Evolutionary conservation across 37 sponge, comb jelly and placozoan species (phyloP).

Genomic region (Mnemiopsis leidyi): DNA sequence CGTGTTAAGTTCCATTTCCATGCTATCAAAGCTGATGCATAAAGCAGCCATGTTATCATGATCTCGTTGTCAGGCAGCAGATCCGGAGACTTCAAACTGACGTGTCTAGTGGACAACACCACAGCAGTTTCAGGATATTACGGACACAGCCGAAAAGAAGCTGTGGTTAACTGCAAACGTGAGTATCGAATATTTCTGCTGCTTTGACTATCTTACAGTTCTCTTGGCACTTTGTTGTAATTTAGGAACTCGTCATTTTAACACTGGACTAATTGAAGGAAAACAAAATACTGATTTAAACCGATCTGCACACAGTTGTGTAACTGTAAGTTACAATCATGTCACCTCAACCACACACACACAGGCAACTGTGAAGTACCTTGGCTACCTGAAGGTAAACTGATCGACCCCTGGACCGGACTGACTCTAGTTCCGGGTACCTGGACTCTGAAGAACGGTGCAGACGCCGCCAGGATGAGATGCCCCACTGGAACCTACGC

Average conservation of each 20-base stretch:
- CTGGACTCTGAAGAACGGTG: conserved; percentile 43
- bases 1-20: too few relatives aligned
- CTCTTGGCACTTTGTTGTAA: too few relatives aligned
- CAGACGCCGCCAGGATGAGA: conserved; percentile 35
- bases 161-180: conserved; percentile 46
- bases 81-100: conserved; percentile 33
- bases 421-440: not conserved
- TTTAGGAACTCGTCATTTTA: too few relatives aligned
- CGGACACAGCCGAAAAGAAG: conserved; percentile 9
- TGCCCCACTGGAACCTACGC: conserved; percentile 52
- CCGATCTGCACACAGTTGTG: too few relatives aligned
- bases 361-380: conserved; percentile 56
- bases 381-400: not conserved
- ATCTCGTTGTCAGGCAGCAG: not conserved
- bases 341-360: too few relatives aligned
- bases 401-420: conserved; percentile 54
- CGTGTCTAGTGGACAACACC: not conserved
- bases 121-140: not conserved
- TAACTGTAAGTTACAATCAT: too few relatives aligned
- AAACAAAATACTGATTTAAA: too few relatives aligned
- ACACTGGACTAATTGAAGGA: too few relatives aligned
- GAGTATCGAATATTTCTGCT: not conserved
- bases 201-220: too few relatives aligned
- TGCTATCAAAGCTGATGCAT: too few relatives aligned
- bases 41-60: too few relatives aligned